A percentile compares a stretch with the other conserved stretches of the same genome.
Evolutionary conservation across 2,888 invertebrate species (phyloP).

Genomic region (Cancer borealis): DNA sequence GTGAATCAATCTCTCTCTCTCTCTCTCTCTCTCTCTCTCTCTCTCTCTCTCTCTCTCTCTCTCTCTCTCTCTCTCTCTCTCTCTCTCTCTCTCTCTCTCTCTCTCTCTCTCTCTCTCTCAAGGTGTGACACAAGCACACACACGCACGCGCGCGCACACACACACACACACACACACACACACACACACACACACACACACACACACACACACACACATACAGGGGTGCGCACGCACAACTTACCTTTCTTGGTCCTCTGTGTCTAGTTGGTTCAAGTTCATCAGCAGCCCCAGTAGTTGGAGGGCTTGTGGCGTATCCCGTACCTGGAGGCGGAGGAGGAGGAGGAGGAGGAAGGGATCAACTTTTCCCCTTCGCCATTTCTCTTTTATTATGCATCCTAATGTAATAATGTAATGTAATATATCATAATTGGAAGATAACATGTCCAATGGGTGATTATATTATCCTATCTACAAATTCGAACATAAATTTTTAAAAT

Average conservation of each 20-base stretch:
- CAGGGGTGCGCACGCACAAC: background rate
- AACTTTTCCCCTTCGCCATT: background rate
- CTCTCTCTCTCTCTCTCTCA: too few species aligned
- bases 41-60: too few species aligned
- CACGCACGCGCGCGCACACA: background rate
- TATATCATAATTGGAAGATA: background rate
- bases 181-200: background rate
- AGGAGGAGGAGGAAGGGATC: background rate
- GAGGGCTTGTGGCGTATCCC: conserved; percentile 78
- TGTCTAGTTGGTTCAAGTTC: conserved; percentile 78
- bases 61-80: too few species aligned
- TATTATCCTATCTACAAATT: background rate
- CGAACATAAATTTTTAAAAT: background rate
- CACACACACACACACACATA: background rate
- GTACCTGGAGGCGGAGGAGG: conserved; percentile 78
- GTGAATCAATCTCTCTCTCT: too few species aligned
- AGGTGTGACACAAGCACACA: background rate
- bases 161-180: background rate
- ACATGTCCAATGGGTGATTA: background rate
- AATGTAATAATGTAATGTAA: background rate
- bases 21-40: too few species aligned
- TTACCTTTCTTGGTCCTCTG: conserved; percentile 59
- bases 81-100: too few species aligned
- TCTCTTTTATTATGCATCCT: background rate
- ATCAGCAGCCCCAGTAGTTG: conserved; percentile 78